phyloP scores from a whole-genome alignment of 2,888 invertebrate genomes.

The Diadromus collaris region DNA sequence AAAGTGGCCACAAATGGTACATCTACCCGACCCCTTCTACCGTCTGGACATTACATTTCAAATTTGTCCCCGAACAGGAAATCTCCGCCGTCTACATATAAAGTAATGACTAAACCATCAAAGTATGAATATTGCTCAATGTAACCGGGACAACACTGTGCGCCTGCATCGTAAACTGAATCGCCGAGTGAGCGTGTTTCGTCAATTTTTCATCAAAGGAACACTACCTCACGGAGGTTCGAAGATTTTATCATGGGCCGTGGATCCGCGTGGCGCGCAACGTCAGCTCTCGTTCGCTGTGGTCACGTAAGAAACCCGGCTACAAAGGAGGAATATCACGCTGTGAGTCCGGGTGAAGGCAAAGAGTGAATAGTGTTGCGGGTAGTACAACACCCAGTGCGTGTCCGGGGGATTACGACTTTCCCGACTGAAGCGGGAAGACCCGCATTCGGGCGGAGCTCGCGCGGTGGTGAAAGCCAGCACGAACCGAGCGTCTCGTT shows the following conservation, averaged over 20 bases:
- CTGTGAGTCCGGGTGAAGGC: neutral
- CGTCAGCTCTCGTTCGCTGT: neutral
- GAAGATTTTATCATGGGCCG: neutral
- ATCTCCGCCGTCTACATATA: neutral
- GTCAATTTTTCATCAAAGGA: slow-evolving; percentile 1
- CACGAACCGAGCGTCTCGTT: slow-evolving; percentile 44
- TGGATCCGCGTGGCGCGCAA: neutral
- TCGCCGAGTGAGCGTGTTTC: neutral
- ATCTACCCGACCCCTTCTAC: too few species aligned
- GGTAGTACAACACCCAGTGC: slow-evolving; percentile 10
- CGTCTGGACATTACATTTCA: neutral
- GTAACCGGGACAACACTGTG: neutral
- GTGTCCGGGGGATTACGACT: slow-evolving; percentile 22
- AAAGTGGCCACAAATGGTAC: too few species aligned
- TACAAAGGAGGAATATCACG: neutral
- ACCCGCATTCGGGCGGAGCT: slow-evolving; percentile 12
- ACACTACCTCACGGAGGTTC: neutral
- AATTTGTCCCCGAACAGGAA: neutral
- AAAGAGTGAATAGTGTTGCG: slow-evolving; percentile 1
- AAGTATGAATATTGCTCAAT: neutral
- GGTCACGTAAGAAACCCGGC: neutral
- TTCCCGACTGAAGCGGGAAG: neutral
- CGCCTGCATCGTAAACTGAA: neutral
- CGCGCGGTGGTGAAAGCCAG: slow-evolving; percentile 34
- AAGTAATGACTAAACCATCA: neutral